These are phyloP conservation scores for Zaprionus gabonicus DNA, from an alignment of 1,140 invertebrate genomes.

Conservation along the genomic window DNA sequence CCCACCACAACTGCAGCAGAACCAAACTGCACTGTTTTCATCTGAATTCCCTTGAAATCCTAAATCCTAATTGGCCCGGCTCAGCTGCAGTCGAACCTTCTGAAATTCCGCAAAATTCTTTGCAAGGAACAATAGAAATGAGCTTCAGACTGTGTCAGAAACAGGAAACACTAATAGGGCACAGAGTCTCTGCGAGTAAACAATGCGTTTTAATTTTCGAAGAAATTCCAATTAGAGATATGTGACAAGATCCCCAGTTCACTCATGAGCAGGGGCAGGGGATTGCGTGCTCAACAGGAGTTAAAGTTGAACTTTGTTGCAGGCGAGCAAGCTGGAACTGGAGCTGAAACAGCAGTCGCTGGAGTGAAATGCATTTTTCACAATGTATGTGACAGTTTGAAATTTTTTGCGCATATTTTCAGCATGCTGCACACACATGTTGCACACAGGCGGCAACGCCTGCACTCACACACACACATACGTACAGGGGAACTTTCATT, in stretches of 20 bases:
- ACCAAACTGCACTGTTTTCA: neutral
- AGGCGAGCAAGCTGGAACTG: neutral
- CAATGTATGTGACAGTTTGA: conserved; percentile 55
- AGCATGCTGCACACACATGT: conserved; percentile 51
- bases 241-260: neutral
- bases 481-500: conserved; percentile 51
- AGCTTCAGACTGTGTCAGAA: neutral
- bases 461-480: conserved; percentile 18
- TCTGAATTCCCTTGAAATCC: neutral
- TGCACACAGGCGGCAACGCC: conserved; percentile 51
- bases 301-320: conserved; percentile 3
- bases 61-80: neutral
- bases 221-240: neutral
- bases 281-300: neutral
- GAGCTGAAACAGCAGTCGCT: conserved; percentile 27
- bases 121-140: neutral
- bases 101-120: neutral
- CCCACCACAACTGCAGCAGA: neutral
- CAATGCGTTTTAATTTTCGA: conserved; percentile 8
- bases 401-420: conserved; percentile 70
- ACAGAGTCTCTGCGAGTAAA: neutral
- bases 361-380: conserved; percentile 60
- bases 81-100: neutral
- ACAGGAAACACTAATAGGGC: neutral
- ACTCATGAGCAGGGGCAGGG: neutral